phyloP scores from a whole-genome alignment of 2,113 vertebrate genomes.

The Callorhinus ursinus region DNA sequence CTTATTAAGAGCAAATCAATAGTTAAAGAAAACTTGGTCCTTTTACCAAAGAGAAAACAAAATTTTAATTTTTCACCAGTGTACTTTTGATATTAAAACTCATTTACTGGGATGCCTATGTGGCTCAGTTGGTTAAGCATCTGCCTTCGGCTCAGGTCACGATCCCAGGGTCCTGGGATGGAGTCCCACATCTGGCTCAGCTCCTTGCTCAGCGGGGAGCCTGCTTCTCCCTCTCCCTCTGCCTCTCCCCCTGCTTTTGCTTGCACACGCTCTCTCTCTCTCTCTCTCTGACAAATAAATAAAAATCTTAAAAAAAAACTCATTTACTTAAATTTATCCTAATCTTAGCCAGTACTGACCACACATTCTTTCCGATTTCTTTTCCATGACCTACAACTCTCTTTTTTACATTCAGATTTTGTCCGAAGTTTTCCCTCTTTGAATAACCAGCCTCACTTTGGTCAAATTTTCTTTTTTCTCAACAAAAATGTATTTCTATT shows the following conservation, averaged over 20 bases:
- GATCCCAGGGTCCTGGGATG: neutral
- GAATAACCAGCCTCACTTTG: neutral
- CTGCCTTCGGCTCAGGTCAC: neutral
- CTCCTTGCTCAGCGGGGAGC: neutral
- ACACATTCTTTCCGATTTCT: neutral
- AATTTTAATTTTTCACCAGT: neutral
- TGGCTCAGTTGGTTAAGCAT: neutral
- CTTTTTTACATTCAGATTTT: neutral
- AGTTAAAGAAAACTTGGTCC: neutral
- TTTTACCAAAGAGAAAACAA: neutral
- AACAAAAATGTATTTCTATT: neutral
- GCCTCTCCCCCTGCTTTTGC: neutral
- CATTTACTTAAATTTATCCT: neutral
- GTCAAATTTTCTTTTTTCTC: neutral
- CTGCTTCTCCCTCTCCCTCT: neutral
- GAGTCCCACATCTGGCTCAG: neutral
- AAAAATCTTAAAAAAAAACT: neutral
- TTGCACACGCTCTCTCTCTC: neutral
- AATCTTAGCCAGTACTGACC: neutral
- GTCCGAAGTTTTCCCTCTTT: neutral
- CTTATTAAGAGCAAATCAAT: neutral
- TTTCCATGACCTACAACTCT: neutral
- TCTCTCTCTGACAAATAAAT: too few relatives aligned
- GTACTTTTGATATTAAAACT: neutral
- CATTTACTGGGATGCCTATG: too few relatives aligned